These are phyloP conservation scores for Collichthys lucidus DNA, from an alignment of 2,113 vertebrate species.

Conservation along the genomic window DNA sequence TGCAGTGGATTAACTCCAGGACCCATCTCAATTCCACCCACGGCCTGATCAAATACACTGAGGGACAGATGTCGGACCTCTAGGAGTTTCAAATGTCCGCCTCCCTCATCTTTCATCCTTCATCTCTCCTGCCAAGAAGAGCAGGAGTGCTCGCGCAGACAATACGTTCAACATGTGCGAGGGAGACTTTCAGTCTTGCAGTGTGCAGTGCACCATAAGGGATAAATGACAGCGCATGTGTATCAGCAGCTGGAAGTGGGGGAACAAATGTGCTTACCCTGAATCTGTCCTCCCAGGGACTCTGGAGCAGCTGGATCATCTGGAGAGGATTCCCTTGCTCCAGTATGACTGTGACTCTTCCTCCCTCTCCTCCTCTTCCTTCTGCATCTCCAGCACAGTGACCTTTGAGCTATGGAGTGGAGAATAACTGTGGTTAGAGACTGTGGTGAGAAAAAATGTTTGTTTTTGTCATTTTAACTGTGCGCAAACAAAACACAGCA, in stretches of 20 bases:
- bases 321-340: conserved; percentile 91
- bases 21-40: conserved; percentile 63
- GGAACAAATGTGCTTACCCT: conserved; percentile 84
- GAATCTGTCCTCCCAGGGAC: conserved; percentile 95
- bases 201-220: background rate
- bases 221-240: conserved; percentile 6
- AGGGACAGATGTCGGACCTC: conserved; percentile 72
- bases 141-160: background rate
- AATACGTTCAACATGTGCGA: background rate
- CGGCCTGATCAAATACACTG: conserved; percentile 67
- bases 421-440: conserved; percentile 31
- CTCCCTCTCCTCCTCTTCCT: conserved; percentile 73
- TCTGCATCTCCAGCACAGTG: conserved; percentile 85
- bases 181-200: background rate
- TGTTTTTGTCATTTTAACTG: conserved; percentile 3
- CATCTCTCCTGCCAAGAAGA: conserved; percentile 20
- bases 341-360: conserved; percentile 87
- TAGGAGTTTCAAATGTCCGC: conserved; percentile 65
- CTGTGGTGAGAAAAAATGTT: background rate
- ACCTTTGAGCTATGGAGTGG: conserved; percentile 85
- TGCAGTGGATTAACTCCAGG: conserved; percentile 74
- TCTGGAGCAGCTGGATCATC: conserved; percentile 96
- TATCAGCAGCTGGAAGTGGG: conserved; percentile 20
- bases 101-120: conserved; percentile 36
- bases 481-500: background rate